phyloP scores from a whole-genome alignment of 1,140 invertebrate species.

The Bombus breviceps region DNA sequence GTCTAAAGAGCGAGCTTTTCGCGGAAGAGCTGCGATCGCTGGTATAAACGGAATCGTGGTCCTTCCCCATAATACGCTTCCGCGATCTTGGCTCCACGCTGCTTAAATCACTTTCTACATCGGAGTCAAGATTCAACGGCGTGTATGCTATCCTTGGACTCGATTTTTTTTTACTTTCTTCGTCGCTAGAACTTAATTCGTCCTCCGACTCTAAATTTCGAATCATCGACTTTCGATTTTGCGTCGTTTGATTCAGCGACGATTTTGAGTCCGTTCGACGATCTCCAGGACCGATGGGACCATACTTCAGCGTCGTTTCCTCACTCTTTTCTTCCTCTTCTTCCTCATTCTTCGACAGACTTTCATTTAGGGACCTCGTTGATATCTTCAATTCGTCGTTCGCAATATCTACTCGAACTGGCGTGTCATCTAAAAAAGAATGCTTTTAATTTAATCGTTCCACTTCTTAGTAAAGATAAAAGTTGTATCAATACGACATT shows the following conservation, averaged over 20 bases:
- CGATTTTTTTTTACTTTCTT: conserved; percentile 65
- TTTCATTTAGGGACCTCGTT: neutral
- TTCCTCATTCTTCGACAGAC: neutral
- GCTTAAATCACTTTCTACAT: conserved; percentile 74
- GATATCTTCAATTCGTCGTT: conserved; percentile 18
- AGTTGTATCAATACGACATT: too few species aligned
- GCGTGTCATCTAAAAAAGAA: conserved; percentile 21
- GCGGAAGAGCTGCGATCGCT: neutral
- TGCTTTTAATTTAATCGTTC: neutral
- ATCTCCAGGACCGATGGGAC: conserved; percentile 68
- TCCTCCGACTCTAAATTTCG: conserved; percentile 62
- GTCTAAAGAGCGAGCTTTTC: neutral
- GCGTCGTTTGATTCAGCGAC: neutral
- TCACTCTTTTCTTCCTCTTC: conserved; percentile 32
- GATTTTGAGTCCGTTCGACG: conserved; percentile 56
- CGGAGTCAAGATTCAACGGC: conserved; percentile 77
- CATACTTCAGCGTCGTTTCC: conserved; percentile 63
- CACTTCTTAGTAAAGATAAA: too few species aligned
- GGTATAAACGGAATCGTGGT: conserved; percentile 46
- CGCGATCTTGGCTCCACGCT: conserved; percentile 66
- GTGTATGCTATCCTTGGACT: conserved; percentile 70
- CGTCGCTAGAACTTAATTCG: conserved; percentile 73
- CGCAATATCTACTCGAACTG: neutral
- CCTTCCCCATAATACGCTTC: conserved; percentile 62
- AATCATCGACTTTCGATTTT: neutral